Percentiles rank a stretch among this genome's conserved stretches.
These are phyloP conservation scores for Drosophila emarginata DNA, from an alignment of 2,888 invertebrate genomes.

Conservation along the genomic window DNA sequence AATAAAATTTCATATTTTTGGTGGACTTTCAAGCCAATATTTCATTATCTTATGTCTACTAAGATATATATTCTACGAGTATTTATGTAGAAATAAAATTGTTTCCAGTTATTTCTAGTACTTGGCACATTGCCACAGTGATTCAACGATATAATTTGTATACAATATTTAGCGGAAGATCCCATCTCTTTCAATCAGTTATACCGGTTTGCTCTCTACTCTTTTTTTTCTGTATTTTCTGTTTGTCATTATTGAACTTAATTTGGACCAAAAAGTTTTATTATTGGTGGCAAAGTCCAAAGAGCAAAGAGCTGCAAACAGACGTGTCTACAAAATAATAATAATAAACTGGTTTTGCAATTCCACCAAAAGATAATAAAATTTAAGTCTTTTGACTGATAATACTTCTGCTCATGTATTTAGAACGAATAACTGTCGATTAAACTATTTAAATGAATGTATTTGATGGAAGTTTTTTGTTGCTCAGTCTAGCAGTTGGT, in stretches of 20 bases:
- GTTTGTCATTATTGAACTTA: constrained; percentile 19
- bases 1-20: too few species aligned
- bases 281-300: constrained; percentile 28
- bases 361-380: constrained; percentile 10
- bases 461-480: background rate
- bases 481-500: background rate
- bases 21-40: too few species aligned
- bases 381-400: constrained; percentile 11
- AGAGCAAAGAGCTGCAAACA: background rate
- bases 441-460: background rate
- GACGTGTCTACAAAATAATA: background rate
- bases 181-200: background rate
- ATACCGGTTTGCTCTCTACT: background rate
- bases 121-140: background rate
- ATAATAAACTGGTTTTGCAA: constrained; percentile 37
- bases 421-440: background rate
- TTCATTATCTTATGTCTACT: too few species aligned
- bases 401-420: background rate
- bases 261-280: constrained; percentile 16
- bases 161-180: background rate
- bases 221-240: constrained; percentile 6
- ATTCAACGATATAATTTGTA: background rate
- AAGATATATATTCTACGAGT: too few species aligned
- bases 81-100: background rate
- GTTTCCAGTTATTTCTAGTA: background rate